These are phyloP conservation scores for Atethmia centrago DNA, from an alignment of 2,888 invertebrate species.

Conservation along the genomic window DNA sequence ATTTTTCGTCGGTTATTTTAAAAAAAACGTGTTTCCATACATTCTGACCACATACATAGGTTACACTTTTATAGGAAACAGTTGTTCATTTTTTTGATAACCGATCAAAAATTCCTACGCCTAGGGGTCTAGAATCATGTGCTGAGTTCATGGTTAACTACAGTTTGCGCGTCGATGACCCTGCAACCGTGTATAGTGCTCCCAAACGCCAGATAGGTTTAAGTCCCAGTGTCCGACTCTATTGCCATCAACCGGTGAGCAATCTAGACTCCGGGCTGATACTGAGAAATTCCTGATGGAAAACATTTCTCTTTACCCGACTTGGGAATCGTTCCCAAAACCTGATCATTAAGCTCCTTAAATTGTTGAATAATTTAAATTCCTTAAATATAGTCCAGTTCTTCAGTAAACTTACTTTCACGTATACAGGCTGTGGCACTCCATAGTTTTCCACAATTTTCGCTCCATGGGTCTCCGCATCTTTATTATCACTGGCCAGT, in stretches of 20 bases:
- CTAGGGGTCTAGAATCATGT: no score
- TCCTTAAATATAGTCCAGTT: no score
- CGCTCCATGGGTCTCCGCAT: conserved; percentile 23
- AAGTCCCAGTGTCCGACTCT: background rate
- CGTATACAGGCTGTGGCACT: conserved; percentile 77
- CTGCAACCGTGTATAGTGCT: no score
- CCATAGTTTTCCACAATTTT: conserved; percentile 40
- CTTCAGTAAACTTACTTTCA: conserved; percentile 77
- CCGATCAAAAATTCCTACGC: no score
- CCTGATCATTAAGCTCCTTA: background rate
- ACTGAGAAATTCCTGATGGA: background rate
- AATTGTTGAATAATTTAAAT: no score
- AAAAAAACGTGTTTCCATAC: no score
- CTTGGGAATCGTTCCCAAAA: background rate
- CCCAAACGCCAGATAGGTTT: background rate
- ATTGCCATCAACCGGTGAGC: background rate
- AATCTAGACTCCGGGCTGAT: background rate
- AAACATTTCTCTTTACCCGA: background rate
- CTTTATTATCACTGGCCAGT: conserved; percentile 71
- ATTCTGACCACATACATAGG: no score
- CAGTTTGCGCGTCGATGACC: no score
- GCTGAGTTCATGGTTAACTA: no score
- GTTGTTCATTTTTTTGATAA: no score
- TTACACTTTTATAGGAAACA: no score
- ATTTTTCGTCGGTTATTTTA: no score